Evolutionary conservation across 92 coral and sea anemone species (phyloP).

Genomic region (Parazoanthus atlanticus): DNA sequence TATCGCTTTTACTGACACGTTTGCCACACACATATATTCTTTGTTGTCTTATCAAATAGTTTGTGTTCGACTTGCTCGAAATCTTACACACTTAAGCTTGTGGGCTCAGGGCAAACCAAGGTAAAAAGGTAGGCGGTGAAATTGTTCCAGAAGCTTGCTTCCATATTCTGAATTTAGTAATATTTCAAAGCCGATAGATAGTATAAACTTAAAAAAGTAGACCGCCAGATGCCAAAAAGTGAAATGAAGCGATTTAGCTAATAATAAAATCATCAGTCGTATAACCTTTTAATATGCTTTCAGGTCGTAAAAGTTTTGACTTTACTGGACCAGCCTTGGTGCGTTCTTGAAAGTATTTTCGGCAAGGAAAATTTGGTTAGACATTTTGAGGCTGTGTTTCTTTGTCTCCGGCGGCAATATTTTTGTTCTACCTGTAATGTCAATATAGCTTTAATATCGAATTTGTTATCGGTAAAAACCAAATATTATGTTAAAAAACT

Average conservation of each 20-base stretch:
- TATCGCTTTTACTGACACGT: background rate
- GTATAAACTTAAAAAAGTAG: no score
- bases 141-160: background rate
- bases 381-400: background rate
- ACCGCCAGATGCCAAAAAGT: background rate
- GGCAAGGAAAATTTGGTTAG: background rate
- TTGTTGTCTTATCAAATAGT: background rate
- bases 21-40: background rate
- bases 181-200: no score
- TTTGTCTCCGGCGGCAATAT: background rate
- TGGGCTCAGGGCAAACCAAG: background rate
- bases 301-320: background rate
- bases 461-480: background rate
- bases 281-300: background rate
- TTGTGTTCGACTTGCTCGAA: background rate
- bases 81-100: background rate
- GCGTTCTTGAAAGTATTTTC: background rate
- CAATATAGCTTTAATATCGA: background rate
- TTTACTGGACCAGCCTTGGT: background rate
- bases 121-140: background rate
- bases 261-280: background rate
- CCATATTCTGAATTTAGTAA: background rate
- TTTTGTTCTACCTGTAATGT: background rate
- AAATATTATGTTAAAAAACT: background rate
- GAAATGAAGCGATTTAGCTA: background rate